phyloP scores from a whole-genome alignment of 2,113 vertebrate genomes.

The Puma concolor region DNA sequence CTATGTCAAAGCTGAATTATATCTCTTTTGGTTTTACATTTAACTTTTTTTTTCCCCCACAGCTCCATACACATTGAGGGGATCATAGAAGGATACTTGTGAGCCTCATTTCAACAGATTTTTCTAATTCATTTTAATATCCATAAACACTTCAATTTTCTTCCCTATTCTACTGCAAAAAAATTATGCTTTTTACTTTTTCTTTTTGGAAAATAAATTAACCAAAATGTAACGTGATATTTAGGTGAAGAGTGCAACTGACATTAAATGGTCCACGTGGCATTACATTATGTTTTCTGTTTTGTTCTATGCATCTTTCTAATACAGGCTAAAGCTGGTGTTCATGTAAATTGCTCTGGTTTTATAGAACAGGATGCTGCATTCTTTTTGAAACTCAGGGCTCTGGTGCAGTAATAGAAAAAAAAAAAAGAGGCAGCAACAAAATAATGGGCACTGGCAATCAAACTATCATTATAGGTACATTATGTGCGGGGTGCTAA shows the following conservation, averaged over 20 bases:
- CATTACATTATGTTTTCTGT: conserved; percentile 32
- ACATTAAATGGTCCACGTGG: neutral
- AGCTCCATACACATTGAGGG: neutral
- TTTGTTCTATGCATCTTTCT: conserved; percentile 62
- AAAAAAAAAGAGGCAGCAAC: conserved; percentile 82
- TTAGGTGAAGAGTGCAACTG: conserved; percentile 45
- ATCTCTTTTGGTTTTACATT: conserved; percentile 23
- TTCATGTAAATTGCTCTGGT: conserved; percentile 78
- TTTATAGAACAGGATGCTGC: conserved; percentile 68
- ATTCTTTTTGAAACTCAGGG: conserved; percentile 70
- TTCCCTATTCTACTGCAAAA: conserved; percentile 7
- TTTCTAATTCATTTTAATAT: conserved; percentile 64
- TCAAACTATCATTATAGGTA: conserved; percentile 87
- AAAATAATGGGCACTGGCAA: conserved; percentile 87
- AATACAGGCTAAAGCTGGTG: conserved; percentile 71
- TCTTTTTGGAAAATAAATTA: conserved; percentile 63
- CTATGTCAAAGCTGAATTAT: neutral
- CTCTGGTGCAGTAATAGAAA: conserved; percentile 78
- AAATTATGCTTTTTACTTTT: neutral
- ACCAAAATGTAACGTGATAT: conserved; percentile 51
- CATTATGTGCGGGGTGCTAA: conserved; percentile 86
- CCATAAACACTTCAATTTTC: conserved; percentile 57
- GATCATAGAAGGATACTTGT: neutral
- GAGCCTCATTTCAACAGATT: neutral
- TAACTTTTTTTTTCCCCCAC: neutral